Conservation (phyloP, 1,140 invertebrate genomes). For the Triops longicaudatus region DNA sequence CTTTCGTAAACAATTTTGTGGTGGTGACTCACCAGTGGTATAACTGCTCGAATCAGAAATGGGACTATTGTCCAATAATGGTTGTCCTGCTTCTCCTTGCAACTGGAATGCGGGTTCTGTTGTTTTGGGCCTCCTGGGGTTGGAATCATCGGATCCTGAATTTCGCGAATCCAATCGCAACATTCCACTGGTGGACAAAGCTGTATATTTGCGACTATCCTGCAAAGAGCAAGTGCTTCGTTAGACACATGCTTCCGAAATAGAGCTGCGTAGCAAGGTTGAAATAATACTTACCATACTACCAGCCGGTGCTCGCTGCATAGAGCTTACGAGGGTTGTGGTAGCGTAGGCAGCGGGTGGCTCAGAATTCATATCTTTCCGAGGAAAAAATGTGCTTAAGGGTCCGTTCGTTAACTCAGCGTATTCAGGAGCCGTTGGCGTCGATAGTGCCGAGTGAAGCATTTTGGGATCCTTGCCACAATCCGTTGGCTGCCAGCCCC, state of each 20-base stretch:
- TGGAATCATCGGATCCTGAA: background rate
- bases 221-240: background rate
- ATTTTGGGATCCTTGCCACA: conserved; percentile 22
- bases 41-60: conserved; percentile 22
- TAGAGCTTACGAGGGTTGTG: conserved; percentile 21
- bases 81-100: conserved; percentile 15
- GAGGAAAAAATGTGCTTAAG: conserved; percentile 24
- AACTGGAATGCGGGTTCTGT: conserved; percentile 16
- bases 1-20: background rate
- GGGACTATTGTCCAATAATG: conserved; percentile 13
- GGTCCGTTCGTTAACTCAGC: conserved; percentile 20
- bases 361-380: background rate
- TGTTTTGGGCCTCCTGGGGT: background rate
- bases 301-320: conserved; percentile 12
- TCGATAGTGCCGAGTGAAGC: conserved; percentile 14
- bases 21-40: conserved; percentile 19
- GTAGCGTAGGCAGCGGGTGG: conserved; percentile 26
- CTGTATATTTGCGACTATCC: background rate
- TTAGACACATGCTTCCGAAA: background rate
- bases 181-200: background rate
- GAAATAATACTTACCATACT: background rate
- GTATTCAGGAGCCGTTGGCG: conserved; percentile 24
- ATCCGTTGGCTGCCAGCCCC: conserved; percentile 27
- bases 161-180: background rate
- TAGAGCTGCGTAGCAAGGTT: background rate